Evolutionary conservation across 2,797 vertebrate species (phyloP), one percentile per base, ranked within the genome.

Genomic region (Neopelma chrysocephalum): DNA sequence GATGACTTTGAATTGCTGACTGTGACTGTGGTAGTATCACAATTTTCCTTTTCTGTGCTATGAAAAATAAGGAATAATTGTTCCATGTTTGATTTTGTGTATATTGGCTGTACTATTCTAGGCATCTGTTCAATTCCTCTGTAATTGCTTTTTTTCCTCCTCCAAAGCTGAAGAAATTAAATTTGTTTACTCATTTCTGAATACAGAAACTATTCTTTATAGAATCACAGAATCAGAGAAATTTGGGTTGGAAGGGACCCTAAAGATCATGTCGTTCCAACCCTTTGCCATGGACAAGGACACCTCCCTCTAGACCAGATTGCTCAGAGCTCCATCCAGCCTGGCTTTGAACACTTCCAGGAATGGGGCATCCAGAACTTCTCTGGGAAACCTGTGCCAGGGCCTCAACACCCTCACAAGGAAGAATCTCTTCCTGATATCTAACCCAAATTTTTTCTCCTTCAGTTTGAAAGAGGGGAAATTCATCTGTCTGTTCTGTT

Each of bases 1-100:
- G 47, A 89, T 51, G 36, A 62, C 65, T 92, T 96, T 87, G 62
- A 87, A 84, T 94, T 93, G 31, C 47, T 84, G 22, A 69, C 80
- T 75, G 36, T 62, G 38, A 50, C 65, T 81, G 19, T 60, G 47
- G 23, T 21, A 85, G 11, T 57, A 90, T 62, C 12, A 61, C 0
- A 7, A 40, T 31, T 65, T 81, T 78, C 53, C 15, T 71, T 57
- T 69, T 76, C 42, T 69, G 12, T 54, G 18, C 18, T 79, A 25
- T 45, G 51, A 82, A 90, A 87, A 90, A 73, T 66, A 61, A 54
- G 34, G 20, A 69, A 79, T 43, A 89, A 78, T 40, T 36, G 6
- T 64, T 65, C 38, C 64, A 47, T 82, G 34, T 66, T 86, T 61
- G 40, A 56, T 19, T 91, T 83, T 21, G 27, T 75, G 9, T 51